phyloP scores from a whole-genome alignment of 2,888 invertebrate genomes.

The Ectobius pallidus region DNA sequence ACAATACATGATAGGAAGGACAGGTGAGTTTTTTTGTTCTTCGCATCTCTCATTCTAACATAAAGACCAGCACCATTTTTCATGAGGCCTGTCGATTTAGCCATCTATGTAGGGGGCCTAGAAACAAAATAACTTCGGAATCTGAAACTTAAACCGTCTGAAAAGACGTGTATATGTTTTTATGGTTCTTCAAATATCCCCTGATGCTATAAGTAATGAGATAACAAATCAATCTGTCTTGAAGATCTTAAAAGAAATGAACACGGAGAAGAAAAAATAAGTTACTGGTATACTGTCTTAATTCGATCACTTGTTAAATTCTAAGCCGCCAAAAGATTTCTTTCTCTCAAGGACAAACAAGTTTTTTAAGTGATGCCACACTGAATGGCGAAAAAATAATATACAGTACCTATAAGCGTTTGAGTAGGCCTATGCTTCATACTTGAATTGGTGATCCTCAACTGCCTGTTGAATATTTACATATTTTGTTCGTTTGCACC shows the following conservation, averaged over 20 bases:
- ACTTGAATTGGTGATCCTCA: too few relatives aligned
- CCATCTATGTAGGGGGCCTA: background rate
- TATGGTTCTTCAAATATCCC: background rate
- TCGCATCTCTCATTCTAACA: background rate
- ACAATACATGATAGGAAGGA: background rate
- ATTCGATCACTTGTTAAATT: background rate
- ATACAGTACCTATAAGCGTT: too few relatives aligned
- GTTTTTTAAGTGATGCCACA: background rate
- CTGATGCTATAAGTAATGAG: slow-evolving; percentile 4
- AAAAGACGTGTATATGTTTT: background rate
- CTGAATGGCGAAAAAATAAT: too few relatives aligned
- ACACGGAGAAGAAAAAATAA: background rate
- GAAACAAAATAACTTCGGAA: background rate
- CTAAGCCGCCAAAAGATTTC: background rate
- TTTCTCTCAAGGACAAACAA: slow-evolving; percentile 4
- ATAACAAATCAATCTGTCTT: slow-evolving; percentile 23
- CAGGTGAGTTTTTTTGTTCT: background rate
- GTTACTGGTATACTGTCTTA: slow-evolving; percentile 8
- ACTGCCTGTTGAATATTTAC: too few relatives aligned
- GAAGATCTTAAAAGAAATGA: too few relatives aligned
- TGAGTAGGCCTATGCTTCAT: too few relatives aligned
- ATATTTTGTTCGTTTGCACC: too few relatives aligned
- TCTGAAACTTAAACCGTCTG: background rate
- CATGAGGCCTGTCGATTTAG: background rate
- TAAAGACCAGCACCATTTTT: background rate